Evolutionary conservation across 2,113 vertebrate species (phyloP).

Genomic region (Tetrax tetrax): DNA sequence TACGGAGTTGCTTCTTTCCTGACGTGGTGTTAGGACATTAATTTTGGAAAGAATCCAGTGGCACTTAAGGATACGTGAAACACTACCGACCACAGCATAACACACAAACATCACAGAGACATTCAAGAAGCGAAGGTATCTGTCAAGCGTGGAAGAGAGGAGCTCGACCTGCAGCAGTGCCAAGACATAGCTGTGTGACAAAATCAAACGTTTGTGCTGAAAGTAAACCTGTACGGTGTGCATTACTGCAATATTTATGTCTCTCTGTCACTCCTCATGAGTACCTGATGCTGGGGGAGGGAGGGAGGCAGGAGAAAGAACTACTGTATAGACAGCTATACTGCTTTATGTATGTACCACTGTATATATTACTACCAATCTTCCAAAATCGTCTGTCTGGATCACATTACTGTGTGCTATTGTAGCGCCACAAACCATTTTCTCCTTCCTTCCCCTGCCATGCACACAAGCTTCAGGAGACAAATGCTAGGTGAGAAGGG

Average conservation of each 20-base stretch:
- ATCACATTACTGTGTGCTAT: neutral
- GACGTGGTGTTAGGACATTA: neutral
- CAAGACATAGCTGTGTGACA: neutral
- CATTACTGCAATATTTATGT: neutral
- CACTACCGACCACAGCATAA: neutral
- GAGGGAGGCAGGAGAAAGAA: neutral
- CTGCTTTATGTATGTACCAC: neutral
- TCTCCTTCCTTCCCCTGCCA: neutral
- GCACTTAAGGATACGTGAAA: neutral
- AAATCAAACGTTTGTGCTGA: conserved; percentile 11
- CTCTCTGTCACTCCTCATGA: conserved; percentile 7
- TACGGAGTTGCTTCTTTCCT: neutral
- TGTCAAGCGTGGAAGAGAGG: neutral
- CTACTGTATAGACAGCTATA: neutral
- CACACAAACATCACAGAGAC: neutral
- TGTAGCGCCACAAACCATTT: neutral
- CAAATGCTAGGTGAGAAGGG: neutral
- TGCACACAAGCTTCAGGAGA: neutral
- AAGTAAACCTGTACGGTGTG: neutral
- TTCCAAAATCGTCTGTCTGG: neutral
- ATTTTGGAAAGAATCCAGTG: neutral
- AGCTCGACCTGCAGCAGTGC: neutral
- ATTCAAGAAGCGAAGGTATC: neutral
- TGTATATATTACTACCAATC: neutral
- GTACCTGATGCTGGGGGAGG: neutral